These are phyloP conservation scores for Colletes collaris DNA, from an alignment of 2,888 invertebrate genomes.

Conservation along the genomic window DNA sequence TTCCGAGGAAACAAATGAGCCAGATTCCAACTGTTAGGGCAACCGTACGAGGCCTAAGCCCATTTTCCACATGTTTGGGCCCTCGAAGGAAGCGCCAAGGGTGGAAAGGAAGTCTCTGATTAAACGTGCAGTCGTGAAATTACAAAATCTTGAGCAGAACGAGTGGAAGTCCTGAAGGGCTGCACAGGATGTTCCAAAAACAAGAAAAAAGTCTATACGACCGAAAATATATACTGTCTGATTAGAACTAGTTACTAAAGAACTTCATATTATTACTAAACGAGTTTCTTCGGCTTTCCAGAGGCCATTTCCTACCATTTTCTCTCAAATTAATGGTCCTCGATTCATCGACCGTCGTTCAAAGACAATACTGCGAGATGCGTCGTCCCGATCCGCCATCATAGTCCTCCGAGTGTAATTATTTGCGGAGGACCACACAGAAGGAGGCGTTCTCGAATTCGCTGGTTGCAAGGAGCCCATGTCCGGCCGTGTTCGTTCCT, in stretches of 20 bases:
- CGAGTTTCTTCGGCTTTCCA: no score
- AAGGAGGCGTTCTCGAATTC: constrained; percentile 46
- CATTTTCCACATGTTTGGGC: neutral
- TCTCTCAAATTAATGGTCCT: neutral
- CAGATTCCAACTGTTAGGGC: neutral
- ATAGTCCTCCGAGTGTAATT: constrained; percentile 13
- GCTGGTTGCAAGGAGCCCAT: constrained; percentile 22
- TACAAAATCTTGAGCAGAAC: no score
- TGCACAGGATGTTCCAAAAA: no score
- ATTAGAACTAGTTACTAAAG: no score
- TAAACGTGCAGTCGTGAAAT: neutral
- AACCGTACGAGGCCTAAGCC: neutral
- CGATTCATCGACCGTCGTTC: neutral
- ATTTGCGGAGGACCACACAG: constrained; percentile 63
- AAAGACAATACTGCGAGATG: neutral
- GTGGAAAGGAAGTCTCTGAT: neutral
- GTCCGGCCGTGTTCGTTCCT: constrained; percentile 48
- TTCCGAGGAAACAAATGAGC: neutral
- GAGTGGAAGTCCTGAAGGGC: no score
- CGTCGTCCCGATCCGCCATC: neutral
- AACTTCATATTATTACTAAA: no score
- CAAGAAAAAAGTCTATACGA: no score
- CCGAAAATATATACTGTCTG: no score
- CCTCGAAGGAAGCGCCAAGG: neutral
- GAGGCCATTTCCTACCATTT: no score